A percentile compares a stretch with the other conserved stretches of the same genome.
phyloP scores from a whole-genome alignment of 2,888 invertebrate species.

The Molanna angustata region DNA sequence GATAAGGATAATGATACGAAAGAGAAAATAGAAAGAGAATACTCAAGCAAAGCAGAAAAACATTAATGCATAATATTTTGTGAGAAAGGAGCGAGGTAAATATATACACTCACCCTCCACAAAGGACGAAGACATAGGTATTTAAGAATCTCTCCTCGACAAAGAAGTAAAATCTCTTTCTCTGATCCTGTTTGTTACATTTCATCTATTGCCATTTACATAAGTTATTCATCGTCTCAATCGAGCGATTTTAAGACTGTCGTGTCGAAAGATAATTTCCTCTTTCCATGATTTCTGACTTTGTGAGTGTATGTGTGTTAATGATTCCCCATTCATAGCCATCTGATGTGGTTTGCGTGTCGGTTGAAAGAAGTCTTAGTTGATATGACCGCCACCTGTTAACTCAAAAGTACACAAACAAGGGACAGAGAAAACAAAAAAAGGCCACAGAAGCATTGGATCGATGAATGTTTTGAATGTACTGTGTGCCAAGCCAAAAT shows the following conservation, averaged over 20 bases:
- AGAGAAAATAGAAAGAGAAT: conserved; percentile 34
- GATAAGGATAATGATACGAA: not conserved
- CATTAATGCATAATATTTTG: conserved; percentile 10
- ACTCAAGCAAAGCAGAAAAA: conserved; percentile 31
- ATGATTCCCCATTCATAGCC: not conserved
- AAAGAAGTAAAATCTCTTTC: not conserved
- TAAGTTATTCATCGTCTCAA: too few relatives aligned
- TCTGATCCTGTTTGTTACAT: too few relatives aligned
- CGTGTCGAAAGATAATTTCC: too few relatives aligned
- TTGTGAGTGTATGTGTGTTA: too few relatives aligned
- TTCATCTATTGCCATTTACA: too few relatives aligned
- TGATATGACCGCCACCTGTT: conserved; percentile 31
- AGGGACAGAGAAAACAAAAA: conserved; percentile 23
- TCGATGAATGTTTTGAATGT: too few relatives aligned
- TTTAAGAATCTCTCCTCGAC: not conserved
- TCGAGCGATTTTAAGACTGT: too few relatives aligned
- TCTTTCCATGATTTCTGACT: too few relatives aligned
- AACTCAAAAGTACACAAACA: conserved; percentile 28
- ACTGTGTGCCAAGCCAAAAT: too few relatives aligned
- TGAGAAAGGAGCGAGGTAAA: conserved; percentile 17
- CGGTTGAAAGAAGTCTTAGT: conserved; percentile 14
- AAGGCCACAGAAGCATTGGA: conserved; percentile 15
- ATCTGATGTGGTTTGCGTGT: not conserved
- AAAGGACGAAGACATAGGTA: conserved; percentile 5
- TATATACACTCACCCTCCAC: conserved; percentile 23